phyloP scores from a whole-genome alignment of 2,113 vertebrate species.

The Bostrychus sinensis region DNA sequence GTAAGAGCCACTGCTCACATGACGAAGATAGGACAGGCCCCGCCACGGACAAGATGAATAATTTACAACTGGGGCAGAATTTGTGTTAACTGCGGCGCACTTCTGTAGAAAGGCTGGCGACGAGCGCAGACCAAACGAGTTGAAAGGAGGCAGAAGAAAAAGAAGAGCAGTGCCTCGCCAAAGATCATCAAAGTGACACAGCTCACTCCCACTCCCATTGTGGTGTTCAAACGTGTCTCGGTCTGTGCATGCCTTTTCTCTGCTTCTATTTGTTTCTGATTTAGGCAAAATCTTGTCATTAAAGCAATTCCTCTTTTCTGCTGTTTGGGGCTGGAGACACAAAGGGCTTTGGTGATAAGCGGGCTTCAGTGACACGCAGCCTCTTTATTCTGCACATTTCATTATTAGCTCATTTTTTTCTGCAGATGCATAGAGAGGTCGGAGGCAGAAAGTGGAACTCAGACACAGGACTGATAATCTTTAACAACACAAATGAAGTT shows the following conservation, averaged over 20 bases:
- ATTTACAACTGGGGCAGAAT: slow-evolving; percentile 66
- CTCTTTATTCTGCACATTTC: slow-evolving; percentile 54
- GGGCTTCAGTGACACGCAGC: slow-evolving; percentile 49
- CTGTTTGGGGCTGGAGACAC: slow-evolving; percentile 56
- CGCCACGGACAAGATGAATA: slow-evolving; percentile 64
- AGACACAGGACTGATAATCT: slow-evolving; percentile 13
- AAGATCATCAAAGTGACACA: slow-evolving; percentile 70
- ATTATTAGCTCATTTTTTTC: slow-evolving; percentile 44
- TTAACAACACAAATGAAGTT: background rate
- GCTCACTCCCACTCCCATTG: slow-evolving; percentile 58
- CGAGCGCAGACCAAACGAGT: slow-evolving; percentile 59
- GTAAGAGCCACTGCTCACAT: slow-evolving; percentile 63
- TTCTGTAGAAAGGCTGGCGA: slow-evolving; percentile 49
- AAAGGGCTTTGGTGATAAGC: slow-evolving; percentile 56
- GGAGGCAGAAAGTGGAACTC: slow-evolving; percentile 23
- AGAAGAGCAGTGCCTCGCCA: slow-evolving; percentile 49
- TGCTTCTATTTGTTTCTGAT: slow-evolving; percentile 63
- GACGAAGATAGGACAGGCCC: slow-evolving; percentile 54
- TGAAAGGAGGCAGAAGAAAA: slow-evolving; percentile 56
- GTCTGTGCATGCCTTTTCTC: slow-evolving; percentile 37
- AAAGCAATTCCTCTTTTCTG: slow-evolving; percentile 56
- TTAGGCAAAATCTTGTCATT: slow-evolving; percentile 61
- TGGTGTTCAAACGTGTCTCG: slow-evolving; percentile 58
- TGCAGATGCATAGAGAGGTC: slow-evolving; percentile 19
- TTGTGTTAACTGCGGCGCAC: slow-evolving; percentile 52